Base-by-base conservation (phyloP, 2,888 invertebrate species). In the Dynastes maya region DNA sequence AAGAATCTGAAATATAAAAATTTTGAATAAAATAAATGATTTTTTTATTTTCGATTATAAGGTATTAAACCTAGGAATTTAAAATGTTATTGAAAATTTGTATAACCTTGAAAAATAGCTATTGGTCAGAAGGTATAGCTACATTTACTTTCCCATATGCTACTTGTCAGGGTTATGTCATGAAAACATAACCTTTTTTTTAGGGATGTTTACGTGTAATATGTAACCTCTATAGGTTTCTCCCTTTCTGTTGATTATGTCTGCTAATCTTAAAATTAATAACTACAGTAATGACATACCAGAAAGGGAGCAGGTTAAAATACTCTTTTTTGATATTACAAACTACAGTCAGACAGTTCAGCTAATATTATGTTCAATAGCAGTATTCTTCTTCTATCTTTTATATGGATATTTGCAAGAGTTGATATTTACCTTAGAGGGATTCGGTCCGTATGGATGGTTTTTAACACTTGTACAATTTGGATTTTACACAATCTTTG, bases 401-500 rank as follows among this genome's bases (percentile, higher is more conserved):
- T 90, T 97, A 0, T 98, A 98, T 90, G 98, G 98, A 75, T 98
- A 97, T 89, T 91, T 96, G 86, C 93, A 96, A 92, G 98, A 98
- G 89, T 89, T 97, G 64, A 96, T 98, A 86, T 98, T 98, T 88
- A 94, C 95, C 0, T 91, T 95, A n/a, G 94, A 96, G 29, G 97
- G 96, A 63, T 96, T 98, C 84, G 94, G 95, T 85, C 94, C 96
- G 0, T 95, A 94, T 85, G 98, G 98, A 65, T 95, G 98, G 94
- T 98, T 96, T 87, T 91, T 98, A 80, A 98, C 98, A 1, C 90
- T 98, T 78, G 91, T 98, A 16, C 98, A 98, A 89, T 98, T 98
- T 90, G 91, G 92, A 22, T 95, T 94, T 85, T 98, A 98, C 85
- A 93, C 94, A 79, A 81, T 93, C 37, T 95, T 98, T 87, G 96